Base-by-base conservation (phyloP, 2,888 invertebrate genomes). In the Acanthosepion esculentum region DNA sequence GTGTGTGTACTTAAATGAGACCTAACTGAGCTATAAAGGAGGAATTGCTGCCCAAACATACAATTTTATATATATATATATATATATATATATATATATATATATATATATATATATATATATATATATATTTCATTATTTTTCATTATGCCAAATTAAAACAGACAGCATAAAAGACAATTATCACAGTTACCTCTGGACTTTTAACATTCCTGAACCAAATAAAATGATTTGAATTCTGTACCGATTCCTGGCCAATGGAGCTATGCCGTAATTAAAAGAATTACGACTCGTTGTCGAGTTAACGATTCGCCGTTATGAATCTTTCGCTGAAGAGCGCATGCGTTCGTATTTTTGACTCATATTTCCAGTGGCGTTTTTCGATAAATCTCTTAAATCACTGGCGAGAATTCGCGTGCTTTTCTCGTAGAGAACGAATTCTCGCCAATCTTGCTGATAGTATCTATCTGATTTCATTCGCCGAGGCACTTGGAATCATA, bases 321-420 rank as follows among this genome's bases (percentile, higher is more conserved):
- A 55, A 20, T 18, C 55, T 55, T 20, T 5, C 29, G n/a, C 78
- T 8, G 78, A 78, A n/a, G n/a, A 8, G 78, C 78, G 78, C 78
- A 78, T 78, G 78, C 78, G 78, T 78, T 78, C 78, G 29, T 78
- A 12, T 78, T 78, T 78, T 78, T 78, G 29, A 29, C 78, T 78
- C 78, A n/a, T n/a, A n/a, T 78, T 78, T 78, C 78, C 78, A n/a
- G 78, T 78, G 78, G 78, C 78, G 78, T 78, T 78, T 78, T 78
- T 78, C 78, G 78, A 78, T 78, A 78, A 78, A 78, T 78, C 78
- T 78, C 78, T 78, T n/a, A 29, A 78, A 78, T 78, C 78, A 78
- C 78, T 78, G 78, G 78, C 78, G 78, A 78, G 78, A 78, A 78
- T 78, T 78, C n/a, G 78, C n/a, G 78, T n/a, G 78, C 78, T 78